Percentiles rank a stretch among this genome's conserved stretches.
phyloP scores from a whole-genome alignment of 2,797 vertebrate genomes.

The Kryptopterus vitreolus region DNA sequence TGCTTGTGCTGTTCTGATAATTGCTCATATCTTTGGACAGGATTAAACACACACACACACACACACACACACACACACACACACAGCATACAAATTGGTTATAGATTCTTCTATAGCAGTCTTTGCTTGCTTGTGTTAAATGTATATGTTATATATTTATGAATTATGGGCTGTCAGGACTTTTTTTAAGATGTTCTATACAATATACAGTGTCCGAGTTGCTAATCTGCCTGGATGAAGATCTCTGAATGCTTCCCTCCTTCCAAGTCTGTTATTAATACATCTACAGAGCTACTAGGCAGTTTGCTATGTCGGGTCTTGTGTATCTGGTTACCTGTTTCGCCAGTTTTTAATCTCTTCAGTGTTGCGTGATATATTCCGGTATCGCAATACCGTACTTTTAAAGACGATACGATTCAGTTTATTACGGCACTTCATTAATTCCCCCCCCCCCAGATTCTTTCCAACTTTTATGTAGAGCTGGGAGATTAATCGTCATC shows the following conservation, averaged over 20 bases:
- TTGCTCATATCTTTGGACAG: conserved; percentile 53
- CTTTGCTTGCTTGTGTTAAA: background rate
- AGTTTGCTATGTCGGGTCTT: background rate
- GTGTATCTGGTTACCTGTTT: background rate
- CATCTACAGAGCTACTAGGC: background rate
- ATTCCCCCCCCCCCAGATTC: too few species aligned
- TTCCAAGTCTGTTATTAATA: conserved; percentile 23
- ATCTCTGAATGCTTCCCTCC: background rate
- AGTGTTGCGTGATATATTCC: too few species aligned
- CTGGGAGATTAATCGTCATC: too few species aligned
- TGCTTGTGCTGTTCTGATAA: conserved; percentile 54
- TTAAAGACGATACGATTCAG: too few species aligned
- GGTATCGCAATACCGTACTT: too few species aligned
- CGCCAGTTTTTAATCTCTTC: background rate
- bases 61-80: conserved; percentile 8
- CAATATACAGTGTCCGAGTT: background rate
- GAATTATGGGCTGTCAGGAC: conserved; percentile 9
- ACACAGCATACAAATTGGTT: conserved; percentile 29
- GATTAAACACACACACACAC: conserved; percentile 43
- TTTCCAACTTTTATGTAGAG: too few species aligned
- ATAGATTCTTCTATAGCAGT: conserved; percentile 20
- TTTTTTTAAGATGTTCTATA: background rate
- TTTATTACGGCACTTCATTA: too few species aligned
- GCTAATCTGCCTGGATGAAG: background rate
- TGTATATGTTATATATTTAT: background rate